Conservation (phyloP, 1,140 invertebrate genomes). For the Philotrypesis tridentata region DNA sequence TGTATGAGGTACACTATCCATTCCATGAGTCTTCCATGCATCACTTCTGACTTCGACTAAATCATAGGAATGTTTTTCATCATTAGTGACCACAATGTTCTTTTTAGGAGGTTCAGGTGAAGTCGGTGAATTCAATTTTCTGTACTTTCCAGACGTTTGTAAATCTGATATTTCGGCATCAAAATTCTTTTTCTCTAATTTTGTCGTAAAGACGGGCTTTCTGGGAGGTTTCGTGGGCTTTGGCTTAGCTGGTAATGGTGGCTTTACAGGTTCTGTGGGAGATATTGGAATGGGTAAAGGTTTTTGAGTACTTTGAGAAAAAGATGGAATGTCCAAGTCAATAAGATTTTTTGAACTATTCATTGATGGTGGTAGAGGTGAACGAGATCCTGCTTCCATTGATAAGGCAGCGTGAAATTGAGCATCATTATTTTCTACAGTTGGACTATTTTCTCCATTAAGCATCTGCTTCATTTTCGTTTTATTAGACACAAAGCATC, state of each 20-base stretch:
- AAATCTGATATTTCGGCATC: slow-evolving; percentile 58
- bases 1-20: slow-evolving; percentile 81
- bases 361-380: slow-evolving; percentile 82
- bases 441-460: slow-evolving; percentile 78
- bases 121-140: slow-evolving; percentile 56
- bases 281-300: slow-evolving; percentile 47
- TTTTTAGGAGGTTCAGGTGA: slow-evolving; percentile 66
- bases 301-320: slow-evolving; percentile 67
- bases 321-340: slow-evolving; percentile 69
- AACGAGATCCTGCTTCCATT: slow-evolving; percentile 85
- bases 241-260: slow-evolving; percentile 72
- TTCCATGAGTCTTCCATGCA: slow-evolving; percentile 85
- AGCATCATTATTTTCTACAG: slow-evolving; percentile 82
- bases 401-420: slow-evolving; percentile 82
- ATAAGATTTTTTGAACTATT: slow-evolving; percentile 73
- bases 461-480: slow-evolving; percentile 88
- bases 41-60: slow-evolving; percentile 81
- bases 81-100: slow-evolving; percentile 55
- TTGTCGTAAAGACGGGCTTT: slow-evolving; percentile 73
- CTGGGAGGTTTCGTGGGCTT: slow-evolving; percentile 81
- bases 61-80: slow-evolving; percentile 77
- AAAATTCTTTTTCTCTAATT: slow-evolving; percentile 66
- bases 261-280: slow-evolving; percentile 55
- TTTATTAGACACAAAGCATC: slow-evolving; percentile 86
- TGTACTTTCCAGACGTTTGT: slow-evolving; percentile 57